Evolutionary conservation across 2,113 vertebrate species (phyloP).

Genomic region (Cricetomys ansorgei): DNA sequence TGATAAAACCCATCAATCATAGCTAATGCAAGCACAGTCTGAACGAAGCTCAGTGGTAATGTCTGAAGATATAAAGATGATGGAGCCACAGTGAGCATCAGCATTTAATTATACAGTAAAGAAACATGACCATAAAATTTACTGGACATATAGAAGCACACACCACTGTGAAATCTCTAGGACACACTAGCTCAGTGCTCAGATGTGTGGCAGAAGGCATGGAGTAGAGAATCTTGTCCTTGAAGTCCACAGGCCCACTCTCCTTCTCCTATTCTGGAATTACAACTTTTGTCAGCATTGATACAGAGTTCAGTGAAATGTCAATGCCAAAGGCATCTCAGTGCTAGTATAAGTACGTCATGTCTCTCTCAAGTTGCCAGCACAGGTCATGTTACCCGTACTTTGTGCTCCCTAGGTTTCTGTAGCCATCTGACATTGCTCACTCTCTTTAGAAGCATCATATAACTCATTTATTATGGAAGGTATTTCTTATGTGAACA

Average conservation of each 20-base stretch:
- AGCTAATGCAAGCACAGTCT: not conserved
- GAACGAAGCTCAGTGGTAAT: not conserved
- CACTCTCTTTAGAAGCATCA: not conserved
- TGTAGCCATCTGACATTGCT: not conserved
- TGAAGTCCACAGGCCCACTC: not conserved
- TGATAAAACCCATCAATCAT: not conserved
- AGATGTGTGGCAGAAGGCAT: not conserved
- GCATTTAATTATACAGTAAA: not conserved
- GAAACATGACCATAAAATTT: not conserved
- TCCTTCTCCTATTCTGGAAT: not conserved
- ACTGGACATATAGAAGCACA: not conserved
- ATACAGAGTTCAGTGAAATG: not conserved
- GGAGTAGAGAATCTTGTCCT: not conserved
- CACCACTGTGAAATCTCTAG: not conserved
- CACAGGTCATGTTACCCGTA: not conserved
- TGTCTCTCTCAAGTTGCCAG: not conserved
- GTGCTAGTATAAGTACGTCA: not conserved
- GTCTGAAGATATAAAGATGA: not conserved
- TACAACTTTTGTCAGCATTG: not conserved
- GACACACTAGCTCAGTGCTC: not conserved
- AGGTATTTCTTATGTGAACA: not conserved
- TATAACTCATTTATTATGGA: slow-evolving; percentile 29
- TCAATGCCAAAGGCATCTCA: not conserved
- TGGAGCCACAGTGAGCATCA: not conserved
- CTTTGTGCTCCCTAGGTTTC: not conserved